Base-by-base conservation (phyloP, 2,113 vertebrate genomes). In the Corythornis madagascariensis region DNA sequence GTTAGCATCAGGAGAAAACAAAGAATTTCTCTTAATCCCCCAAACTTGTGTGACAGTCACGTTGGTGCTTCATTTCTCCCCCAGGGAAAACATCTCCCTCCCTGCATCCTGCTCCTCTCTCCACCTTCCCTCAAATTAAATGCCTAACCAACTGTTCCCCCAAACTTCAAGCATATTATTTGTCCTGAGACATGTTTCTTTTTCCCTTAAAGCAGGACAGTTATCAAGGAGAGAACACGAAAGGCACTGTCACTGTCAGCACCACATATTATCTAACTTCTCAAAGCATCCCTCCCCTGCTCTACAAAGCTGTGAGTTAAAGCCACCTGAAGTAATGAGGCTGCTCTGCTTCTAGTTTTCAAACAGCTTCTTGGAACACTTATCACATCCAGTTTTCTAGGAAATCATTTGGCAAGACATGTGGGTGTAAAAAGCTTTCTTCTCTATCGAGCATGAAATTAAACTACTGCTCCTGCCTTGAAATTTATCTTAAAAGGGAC, bases 401-500 rank as follows among this genome's bases (percentile, higher is more conserved):
- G 78, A 85, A 92, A 91, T 88, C 13, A 92, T 75, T 25, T 89
- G 88, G 55, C 89, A 71, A 77, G 88, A 88, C 84, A 74, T 4
- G 60, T 63, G 86, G 64, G 83, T 89, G 77, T 29, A 69, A 79
- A 91, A 84, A 70, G 77, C 78, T 83, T 91, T 83, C 78, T 87
- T 90, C 66, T 60, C 22, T 28, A 82, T 25, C 6, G 3, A 86
- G 52, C 89, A 84, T 82, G 75, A 90, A 95, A 95, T 66, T 57
- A 86, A 95, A 89, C 63, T 78, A 18, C 71, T 91, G 80, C 56
- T 92, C 83, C 66, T 76, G 67, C 71, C 86, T 63, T 82, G 67
- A 93, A 82, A 89, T 94, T 67, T 67, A 87, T 87, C 89, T 89
- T 57, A 26, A 61, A 89, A 81, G 24, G 28, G 91, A 80, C 84